phyloP scores from a whole-genome alignment of 2,797 vertebrate genomes.

The Malurus splendens region DNA sequence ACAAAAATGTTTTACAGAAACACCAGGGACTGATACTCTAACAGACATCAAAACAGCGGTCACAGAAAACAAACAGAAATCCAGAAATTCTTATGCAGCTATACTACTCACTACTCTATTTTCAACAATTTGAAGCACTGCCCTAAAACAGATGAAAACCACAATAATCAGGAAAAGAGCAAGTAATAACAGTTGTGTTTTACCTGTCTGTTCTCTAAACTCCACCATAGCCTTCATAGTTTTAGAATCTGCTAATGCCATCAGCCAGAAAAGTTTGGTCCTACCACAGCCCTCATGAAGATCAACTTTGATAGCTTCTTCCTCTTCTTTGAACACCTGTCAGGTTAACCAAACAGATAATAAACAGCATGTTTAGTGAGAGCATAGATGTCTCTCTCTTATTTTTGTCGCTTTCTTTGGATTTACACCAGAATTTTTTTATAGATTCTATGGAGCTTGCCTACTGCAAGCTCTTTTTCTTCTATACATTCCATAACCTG shows the following conservation, averaged over 20 bases:
- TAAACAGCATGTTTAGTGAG: neutral
- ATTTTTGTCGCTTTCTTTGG: neutral
- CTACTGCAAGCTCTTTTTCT: neutral
- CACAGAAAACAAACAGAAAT: neutral
- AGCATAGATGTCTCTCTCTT: neutral
- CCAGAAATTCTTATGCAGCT: neutral
- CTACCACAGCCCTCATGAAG: constrained; percentile 97
- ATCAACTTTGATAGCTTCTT: constrained; percentile 98
- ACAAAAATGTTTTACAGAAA: neutral
- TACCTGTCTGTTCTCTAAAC: constrained; percentile 98
- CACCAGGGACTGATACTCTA: neutral
- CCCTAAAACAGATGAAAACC: neutral
- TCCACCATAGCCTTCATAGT: constrained; percentile 99
- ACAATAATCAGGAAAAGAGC: neutral
- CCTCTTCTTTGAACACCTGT: constrained; percentile 98
- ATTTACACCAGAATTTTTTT: neutral
- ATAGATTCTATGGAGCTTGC: neutral
- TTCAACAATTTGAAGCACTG: neutral
- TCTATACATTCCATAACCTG: neutral
- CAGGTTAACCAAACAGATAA: constrained; percentile 18
- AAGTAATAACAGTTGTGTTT: neutral
- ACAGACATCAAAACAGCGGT: neutral
- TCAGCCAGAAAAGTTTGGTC: constrained; percentile 98
- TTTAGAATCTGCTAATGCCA: constrained; percentile 98
- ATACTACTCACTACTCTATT: neutral